These are phyloP conservation scores for Leptopilina boulardi DNA, from an alignment of 1,140 invertebrate species.

Conservation along the genomic window DNA sequence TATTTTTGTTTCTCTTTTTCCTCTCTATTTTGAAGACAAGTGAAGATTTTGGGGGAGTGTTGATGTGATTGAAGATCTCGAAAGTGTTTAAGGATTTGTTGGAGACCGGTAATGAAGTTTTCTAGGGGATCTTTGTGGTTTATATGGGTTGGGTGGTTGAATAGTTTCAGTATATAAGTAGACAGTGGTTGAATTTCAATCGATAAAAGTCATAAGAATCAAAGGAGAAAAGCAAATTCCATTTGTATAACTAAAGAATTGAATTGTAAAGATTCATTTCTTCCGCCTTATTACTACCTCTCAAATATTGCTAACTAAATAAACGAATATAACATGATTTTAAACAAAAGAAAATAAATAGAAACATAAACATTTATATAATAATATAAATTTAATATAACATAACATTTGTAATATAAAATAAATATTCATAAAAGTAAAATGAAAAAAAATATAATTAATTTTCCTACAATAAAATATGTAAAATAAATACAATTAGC, in stretches of 20 bases:
- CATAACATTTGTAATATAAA: too few species aligned
- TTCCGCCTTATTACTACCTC: background rate
- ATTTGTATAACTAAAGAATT: constrained; percentile 8
- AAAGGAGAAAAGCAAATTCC: constrained; percentile 9
- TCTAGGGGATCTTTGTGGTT: background rate
- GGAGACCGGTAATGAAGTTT: constrained; percentile 5
- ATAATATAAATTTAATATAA: too few species aligned
- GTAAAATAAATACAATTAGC: too few species aligned
- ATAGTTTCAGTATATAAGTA: background rate
- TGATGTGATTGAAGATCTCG: background rate
- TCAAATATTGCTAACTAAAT: background rate
- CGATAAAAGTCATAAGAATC: background rate
- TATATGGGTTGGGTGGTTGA: background rate
- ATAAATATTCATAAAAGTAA: too few species aligned
- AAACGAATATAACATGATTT: background rate
- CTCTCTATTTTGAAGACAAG: background rate
- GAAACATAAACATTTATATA: too few species aligned
- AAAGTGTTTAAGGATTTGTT: background rate
- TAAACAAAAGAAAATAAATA: background rate
- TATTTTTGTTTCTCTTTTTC: too few species aligned
- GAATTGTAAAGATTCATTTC: constrained; percentile 1
- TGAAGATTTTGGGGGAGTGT: background rate
- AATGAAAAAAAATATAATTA: too few species aligned
- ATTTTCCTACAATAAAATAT: too few species aligned
- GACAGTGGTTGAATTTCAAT: constrained; percentile 4